Percentiles rank a stretch among this genome's conserved stretches.
These are phyloP conservation scores for Dryocosmus kuriphilus DNA, from an alignment of 2,888 invertebrate species.

Conservation along the genomic window DNA sequence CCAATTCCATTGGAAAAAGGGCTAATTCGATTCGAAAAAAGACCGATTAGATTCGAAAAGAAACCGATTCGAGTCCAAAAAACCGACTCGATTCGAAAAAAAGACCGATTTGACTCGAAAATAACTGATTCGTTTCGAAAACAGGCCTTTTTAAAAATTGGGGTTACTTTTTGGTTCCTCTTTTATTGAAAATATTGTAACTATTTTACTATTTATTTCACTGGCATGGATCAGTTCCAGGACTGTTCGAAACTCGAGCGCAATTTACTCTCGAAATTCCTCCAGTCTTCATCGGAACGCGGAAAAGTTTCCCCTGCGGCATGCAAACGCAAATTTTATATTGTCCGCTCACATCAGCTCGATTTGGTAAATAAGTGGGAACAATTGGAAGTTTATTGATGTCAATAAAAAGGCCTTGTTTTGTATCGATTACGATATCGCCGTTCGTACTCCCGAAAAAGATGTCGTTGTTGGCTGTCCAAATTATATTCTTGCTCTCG, in stretches of 20 bases:
- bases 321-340: conserved; percentile 94
- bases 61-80: too few relatives aligned
- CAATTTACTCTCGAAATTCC: conserved; percentile 80
- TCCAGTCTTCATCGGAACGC: conserved; percentile 85
- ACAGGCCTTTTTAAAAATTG: too few relatives aligned
- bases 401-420: conserved; percentile 86
- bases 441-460: conserved; percentile 88
- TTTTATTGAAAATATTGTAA: too few relatives aligned
- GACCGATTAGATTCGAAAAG: too few relatives aligned
- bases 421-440: conserved; percentile 84
- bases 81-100: too few relatives aligned
- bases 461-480: conserved; percentile 90
- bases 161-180: too few relatives aligned
- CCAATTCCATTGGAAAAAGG: too few relatives aligned
- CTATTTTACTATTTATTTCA: too few relatives aligned
- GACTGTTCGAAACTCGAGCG: conserved; percentile 81
- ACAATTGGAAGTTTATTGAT: conserved; percentile 86
- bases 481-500: conserved; percentile 85
- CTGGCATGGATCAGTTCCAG: conserved; percentile 83
- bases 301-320: conserved; percentile 91
- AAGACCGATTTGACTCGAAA: too few relatives aligned
- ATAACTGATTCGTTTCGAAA: too few relatives aligned
- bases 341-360: conserved; percentile 79
- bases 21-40: too few relatives aligned
- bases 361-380: conserved; percentile 73